Evolutionary conservation across 2,797 vertebrate species (phyloP).

Genomic region (Distichodus sexfasciatus): DNA sequence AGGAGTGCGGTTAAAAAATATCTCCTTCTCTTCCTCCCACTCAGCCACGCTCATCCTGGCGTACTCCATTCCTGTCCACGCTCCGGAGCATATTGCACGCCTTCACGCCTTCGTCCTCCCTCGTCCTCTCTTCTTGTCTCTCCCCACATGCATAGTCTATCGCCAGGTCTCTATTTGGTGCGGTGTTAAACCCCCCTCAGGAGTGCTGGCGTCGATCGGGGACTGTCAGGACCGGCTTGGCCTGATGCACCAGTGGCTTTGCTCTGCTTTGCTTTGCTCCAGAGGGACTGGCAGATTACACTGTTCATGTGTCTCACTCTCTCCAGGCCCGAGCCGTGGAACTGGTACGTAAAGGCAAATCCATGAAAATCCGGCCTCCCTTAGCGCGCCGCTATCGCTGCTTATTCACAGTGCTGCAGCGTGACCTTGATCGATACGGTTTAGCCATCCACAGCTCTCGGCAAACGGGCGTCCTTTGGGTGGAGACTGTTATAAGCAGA

Average conservation of each 20-base stretch:
- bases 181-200: neutral
- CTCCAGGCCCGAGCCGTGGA: constrained; percentile 13
- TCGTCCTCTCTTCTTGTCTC: neutral
- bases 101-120: neutral
- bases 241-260: neutral
- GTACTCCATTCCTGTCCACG: neutral
- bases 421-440: constrained; percentile 30
- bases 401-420: constrained; percentile 31
- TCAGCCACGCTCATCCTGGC: neutral
- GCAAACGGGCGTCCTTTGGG: constrained; percentile 17
- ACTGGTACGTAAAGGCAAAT: constrained; percentile 40
- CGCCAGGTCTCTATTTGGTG: neutral
- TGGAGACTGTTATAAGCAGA: neutral
- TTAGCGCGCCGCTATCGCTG: neutral
- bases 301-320: constrained; percentile 11
- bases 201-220: neutral
- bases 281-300: constrained; percentile 10
- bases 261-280: constrained; percentile 2
- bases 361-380: constrained; percentile 33
- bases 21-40: neutral
- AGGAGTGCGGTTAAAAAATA: neutral
- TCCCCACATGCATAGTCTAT: neutral
- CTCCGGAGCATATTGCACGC: neutral
- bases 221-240: constrained; percentile 1
- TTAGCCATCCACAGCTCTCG: constrained; percentile 9